These are phyloP conservation scores for Meliscaeva auricollis DNA, from an alignment of 2,888 invertebrate genomes.

Conservation along the genomic window DNA sequence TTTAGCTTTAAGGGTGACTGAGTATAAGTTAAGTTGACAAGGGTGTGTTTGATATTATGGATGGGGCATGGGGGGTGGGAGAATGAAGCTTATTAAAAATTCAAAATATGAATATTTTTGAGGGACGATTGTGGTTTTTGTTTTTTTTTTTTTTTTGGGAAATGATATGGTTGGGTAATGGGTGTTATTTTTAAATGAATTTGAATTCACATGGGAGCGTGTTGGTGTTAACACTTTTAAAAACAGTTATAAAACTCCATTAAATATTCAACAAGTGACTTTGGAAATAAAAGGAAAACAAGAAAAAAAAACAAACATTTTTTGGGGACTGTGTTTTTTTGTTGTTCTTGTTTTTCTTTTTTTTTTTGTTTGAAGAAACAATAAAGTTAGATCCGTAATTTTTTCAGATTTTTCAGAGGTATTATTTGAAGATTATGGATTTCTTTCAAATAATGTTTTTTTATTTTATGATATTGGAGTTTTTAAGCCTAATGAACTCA, in stretches of 20 bases:
- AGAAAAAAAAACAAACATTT: not conserved
- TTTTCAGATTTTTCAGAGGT: too few species aligned
- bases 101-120: slow-evolving; percentile 48
- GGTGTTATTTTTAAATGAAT: slow-evolving; percentile 45
- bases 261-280: slow-evolving; percentile 69
- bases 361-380: too few species aligned
- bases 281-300: not conserved
- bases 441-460: too few species aligned
- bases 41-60: not conserved
- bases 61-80: not conserved
- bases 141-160: not conserved
- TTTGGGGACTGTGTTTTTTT: not conserved
- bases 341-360: slow-evolving; percentile 3
- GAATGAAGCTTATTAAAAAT: slow-evolving; percentile 61
- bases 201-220: slow-evolving; percentile 9
- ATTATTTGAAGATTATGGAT: too few species aligned
- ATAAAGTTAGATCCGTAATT: too few species aligned
- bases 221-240: slow-evolving; percentile 54
- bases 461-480: too few species aligned
- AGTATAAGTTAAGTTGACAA: not conserved
- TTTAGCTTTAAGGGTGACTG: not conserved
- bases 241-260: slow-evolving; percentile 57
- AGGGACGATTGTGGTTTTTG: not conserved
- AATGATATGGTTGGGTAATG: slow-evolving; percentile 12
- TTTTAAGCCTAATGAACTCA: too few species aligned